phyloP scores from a whole-genome alignment of 2,113 vertebrate species.

The Nettapus auritus region DNA sequence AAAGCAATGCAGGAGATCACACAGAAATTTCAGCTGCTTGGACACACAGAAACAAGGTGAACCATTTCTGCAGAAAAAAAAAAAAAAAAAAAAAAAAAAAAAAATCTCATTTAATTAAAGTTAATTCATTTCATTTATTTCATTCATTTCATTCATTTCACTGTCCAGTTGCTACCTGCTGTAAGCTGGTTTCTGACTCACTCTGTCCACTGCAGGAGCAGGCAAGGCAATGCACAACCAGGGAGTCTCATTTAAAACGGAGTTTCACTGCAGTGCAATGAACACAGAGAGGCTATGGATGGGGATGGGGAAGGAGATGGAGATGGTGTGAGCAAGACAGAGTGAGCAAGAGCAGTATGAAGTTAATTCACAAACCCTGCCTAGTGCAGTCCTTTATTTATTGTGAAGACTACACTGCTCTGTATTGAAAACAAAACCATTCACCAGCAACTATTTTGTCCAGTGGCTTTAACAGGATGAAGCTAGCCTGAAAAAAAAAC shows the following conservation, averaged over 20 bases:
- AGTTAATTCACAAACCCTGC: not conserved
- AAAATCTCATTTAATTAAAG: too few species aligned
- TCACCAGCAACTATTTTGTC: not conserved
- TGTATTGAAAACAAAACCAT: not conserved
- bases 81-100: too few species aligned
- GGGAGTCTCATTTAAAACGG: not conserved
- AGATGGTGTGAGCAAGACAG: not conserved
- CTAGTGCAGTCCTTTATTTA: not conserved
- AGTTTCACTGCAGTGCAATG: not conserved
- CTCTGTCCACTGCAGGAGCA: not conserved
- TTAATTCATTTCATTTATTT: too few species aligned
- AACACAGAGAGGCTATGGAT: not conserved
- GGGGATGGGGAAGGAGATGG: not conserved
- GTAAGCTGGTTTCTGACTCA: slow-evolving; percentile 8
- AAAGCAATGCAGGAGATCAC: slow-evolving; percentile 49
- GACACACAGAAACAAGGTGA: slow-evolving; percentile 42
- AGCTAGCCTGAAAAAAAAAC: slow-evolving; percentile 8
- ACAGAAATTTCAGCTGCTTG: slow-evolving; percentile 50
- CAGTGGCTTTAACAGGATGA: not conserved
- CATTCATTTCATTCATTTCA: not conserved
- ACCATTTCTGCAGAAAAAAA: slow-evolving; percentile 23
- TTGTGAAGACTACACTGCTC: not conserved
- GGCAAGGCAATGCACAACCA: not conserved
- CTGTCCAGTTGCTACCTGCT: slow-evolving; percentile 6
- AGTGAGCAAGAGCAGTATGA: not conserved